Conservation (phyloP, 2,888 invertebrate species). For the Schrankia costaestrigalis region DNA sequence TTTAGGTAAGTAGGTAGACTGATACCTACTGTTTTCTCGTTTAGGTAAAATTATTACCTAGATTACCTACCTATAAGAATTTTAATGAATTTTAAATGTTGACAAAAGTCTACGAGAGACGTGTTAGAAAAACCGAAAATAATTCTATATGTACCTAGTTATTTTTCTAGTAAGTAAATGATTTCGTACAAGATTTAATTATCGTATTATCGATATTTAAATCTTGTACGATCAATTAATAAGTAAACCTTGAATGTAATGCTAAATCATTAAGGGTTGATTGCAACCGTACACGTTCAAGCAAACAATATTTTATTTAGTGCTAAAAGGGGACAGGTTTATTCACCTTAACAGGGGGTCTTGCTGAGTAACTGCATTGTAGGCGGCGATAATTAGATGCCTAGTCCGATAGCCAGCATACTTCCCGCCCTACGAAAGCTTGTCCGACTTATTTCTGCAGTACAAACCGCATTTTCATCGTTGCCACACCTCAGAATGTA, state of each 20-base stretch:
- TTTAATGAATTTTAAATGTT: too few species aligned
- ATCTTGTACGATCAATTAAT: too few species aligned
- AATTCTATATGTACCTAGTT: too few species aligned
- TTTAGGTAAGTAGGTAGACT: too few species aligned
- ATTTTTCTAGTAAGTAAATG: too few species aligned
- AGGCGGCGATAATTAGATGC: slow-evolving; percentile 66
- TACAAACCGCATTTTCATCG: slow-evolving; percentile 52
- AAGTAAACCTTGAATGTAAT: too few species aligned
- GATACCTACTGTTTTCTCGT: too few species aligned
- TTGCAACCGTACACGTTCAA: slow-evolving; percentile 14
- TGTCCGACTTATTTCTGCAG: slow-evolving; percentile 46
- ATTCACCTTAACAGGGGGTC: slow-evolving; percentile 44
- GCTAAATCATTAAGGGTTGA: slow-evolving; percentile 8
- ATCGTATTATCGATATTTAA: too few species aligned
- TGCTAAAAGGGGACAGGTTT: slow-evolving; percentile 49
- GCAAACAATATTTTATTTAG: slow-evolving; percentile 33
- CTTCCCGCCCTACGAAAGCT: slow-evolving; percentile 45
- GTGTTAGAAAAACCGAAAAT: too few species aligned
- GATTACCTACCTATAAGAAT: slow-evolving; percentile 4
- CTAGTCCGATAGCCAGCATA: slow-evolving; percentile 57
- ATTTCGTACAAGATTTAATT: too few species aligned
- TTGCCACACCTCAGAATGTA: slow-evolving; percentile 42
- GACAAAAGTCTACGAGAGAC: too few species aligned
- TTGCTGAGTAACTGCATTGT: slow-evolving; percentile 43
- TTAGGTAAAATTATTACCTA: slow-evolving; percentile 6